Conservation (phyloP, 1,140 invertebrate genomes). For the Drosophila miranda region DNA sequence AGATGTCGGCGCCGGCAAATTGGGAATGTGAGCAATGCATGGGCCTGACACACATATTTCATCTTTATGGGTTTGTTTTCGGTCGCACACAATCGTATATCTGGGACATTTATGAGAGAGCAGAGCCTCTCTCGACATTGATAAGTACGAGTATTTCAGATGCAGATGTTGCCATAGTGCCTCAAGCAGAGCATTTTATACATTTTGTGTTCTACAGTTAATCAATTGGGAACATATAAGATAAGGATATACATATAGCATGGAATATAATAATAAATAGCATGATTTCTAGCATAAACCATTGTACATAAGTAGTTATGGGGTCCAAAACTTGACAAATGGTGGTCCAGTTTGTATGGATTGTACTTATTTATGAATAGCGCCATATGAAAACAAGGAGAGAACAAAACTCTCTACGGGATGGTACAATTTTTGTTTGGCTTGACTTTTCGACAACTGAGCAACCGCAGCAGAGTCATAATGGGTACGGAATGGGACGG, state of each 20-base stretch:
- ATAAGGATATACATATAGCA: no score
- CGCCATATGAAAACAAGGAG: constrained; percentile 1
- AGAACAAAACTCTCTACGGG: background rate
- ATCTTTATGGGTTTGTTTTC: constrained; percentile 52
- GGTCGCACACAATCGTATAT: constrained; percentile 40
- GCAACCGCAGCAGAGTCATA: constrained; percentile 41
- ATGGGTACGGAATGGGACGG: constrained; percentile 9
- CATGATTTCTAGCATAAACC: no score
- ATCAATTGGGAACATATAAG: constrained; percentile 21
- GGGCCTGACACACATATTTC: constrained; percentile 48
- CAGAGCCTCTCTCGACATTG: constrained; percentile 21
- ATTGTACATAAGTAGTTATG: no score
- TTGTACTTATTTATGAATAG: background rate
- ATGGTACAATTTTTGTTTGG: constrained; percentile 10
- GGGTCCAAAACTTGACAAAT: no score
- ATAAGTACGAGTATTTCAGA: constrained; percentile 28
- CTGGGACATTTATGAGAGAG: constrained; percentile 52
- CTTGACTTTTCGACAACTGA: constrained; percentile 23
- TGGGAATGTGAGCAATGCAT: constrained; percentile 39
- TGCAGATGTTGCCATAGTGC: constrained; percentile 36
- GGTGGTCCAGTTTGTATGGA: background rate
- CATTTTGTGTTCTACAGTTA: constrained; percentile 4
- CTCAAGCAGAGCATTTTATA: constrained; percentile 3
- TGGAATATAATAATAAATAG: no score
- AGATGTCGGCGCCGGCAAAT: constrained; percentile 51